Evolutionary conservation across 1,140 invertebrate species (phyloP), one percentile per base, ranked within the genome.

Genomic region (Adoxophyes honmai): DNA sequence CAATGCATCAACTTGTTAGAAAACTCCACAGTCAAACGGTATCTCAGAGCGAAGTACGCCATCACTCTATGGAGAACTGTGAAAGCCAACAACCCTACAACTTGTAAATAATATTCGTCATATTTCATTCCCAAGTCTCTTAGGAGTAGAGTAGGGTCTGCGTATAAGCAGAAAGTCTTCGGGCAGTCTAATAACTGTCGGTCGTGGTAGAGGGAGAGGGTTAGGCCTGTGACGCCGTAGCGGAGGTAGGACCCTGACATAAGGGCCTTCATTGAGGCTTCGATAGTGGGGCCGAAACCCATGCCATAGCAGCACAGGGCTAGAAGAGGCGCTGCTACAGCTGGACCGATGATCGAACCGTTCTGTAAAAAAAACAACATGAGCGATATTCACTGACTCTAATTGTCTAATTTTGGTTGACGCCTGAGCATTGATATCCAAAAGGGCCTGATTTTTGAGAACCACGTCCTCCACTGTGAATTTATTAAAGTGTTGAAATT

Each of bases 251-350:
- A 92, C 7, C 88, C 74, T 33, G 91, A 91, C 90, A 93, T 92
- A 0, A 93, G 62, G 0, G 88, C 60, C 44, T 88, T 81, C 90
- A 93, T 92, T 33, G 75, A 66, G 7, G 73, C 66, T 34, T 92
- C 89, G 1, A 93, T 92, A 37, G 86, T 80, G 0, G 86, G 73
- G 0, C 92, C 92, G 71, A 93, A 93, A 34, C 93, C 92, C 61
- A 93, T 91, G 0, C 92, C 92, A 63, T 93, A 93, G 36, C 92
- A 90, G 14, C 91, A 91, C 9, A 93, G 68, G 0, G 91, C 91
- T 15, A 93, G 85, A 0, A 92, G 86, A 0, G 92, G 92, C 0
- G 92, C 91, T 1, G 91, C 89, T 0, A 86, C 73, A 52, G 91
- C 75, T 0, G 92, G 92, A 1, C 91, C 92, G 7, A 93, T 74